These are phyloP conservation scores for Aleiodes sp. DNA, from an alignment of 1,140 invertebrate genomes.

Conservation along the genomic window DNA sequence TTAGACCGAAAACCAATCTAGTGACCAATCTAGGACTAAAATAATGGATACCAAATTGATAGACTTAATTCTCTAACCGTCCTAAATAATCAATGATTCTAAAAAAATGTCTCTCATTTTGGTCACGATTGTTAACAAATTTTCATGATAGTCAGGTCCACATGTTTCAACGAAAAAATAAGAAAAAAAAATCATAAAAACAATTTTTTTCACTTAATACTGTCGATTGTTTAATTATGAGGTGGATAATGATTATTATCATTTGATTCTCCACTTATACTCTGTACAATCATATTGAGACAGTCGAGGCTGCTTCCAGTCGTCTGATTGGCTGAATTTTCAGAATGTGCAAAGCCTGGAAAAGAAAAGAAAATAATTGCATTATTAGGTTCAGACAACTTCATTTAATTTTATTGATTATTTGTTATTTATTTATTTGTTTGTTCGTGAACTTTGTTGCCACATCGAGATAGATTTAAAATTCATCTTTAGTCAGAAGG, in stretches of 20 bases:
- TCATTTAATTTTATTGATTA: neutral
- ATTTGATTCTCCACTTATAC: slow-evolving; percentile 63
- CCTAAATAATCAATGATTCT: neutral
- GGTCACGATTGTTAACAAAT: neutral
- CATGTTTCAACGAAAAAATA: neutral
- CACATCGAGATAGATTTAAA: too few species aligned
- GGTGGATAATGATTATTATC: slow-evolving; percentile 43
- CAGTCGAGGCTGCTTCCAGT: slow-evolving; percentile 70
- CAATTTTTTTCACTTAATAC: slow-evolving; percentile 18
- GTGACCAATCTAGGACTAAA: too few species aligned
- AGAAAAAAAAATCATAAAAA: too few species aligned
- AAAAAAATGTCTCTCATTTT: slow-evolving; percentile 14
- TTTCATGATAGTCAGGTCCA: slow-evolving; percentile 5
- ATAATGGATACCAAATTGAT: too few species aligned
- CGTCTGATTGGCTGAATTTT: slow-evolving; percentile 53
- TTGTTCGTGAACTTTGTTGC: too few species aligned
- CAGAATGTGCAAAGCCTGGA: slow-evolving; percentile 64
- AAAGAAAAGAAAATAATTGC: slow-evolving; percentile 38
- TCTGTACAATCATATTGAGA: slow-evolving; percentile 74
- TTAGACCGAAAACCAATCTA: too few species aligned
- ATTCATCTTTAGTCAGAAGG: too few species aligned
- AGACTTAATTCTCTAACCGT: neutral
- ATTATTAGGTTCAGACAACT: neutral
- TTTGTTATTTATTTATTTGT: too few species aligned
- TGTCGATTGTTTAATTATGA: slow-evolving; percentile 39